Evolutionary conservation across 2,888 invertebrate species (phyloP), one percentile per base, ranked within the genome.

Genomic region (Tryphoninae sp.): DNA sequence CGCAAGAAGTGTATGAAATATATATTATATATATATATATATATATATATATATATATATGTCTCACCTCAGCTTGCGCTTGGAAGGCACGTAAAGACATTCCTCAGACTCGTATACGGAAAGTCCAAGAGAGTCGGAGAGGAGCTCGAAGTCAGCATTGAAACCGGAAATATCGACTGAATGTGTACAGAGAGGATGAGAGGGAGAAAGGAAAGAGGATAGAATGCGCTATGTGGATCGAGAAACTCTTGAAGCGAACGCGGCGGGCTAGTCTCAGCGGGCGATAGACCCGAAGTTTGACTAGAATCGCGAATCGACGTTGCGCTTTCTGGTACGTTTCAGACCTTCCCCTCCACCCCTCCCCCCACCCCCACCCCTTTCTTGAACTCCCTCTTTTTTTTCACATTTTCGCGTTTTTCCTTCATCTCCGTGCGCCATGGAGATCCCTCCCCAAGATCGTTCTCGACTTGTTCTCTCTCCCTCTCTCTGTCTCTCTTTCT

Each of bases 101-200:
- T 75, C 75, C 71, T 71, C 75, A 51, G 65, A 68, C 64, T 42
- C 58, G 22, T 45, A 16, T 4, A 22, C 13, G 51, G 45, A 23
- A 33, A 58, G 71, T 71, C 75, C 69, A 33, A 64, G 69, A 69
- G 71, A 58, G 67, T 13, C 45, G 33, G 42, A 49, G 67, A 40
- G 68, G 51, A 26, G 64, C 74, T 74, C 64, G 55, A 53, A 80
- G 80, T 64, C 59, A 65, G 69, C 59, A 80, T 71, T 75, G 80
- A 71, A 80, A 80, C 75, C 80, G 75, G 69, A 58, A 80, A 69
- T 69, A 80, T 79, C 79, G 74, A 74, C 68, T 69, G 69, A 64
- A 61, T 75, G 80, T 71, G 71, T 65, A 58, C 68, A 62, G 61
- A 69, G 51, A 23, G 19, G 49, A 19, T 9, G 72, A n/a, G 59